phyloP scores from a whole-genome alignment of 2,113 vertebrate genomes.

The Petromus typicus region DNA sequence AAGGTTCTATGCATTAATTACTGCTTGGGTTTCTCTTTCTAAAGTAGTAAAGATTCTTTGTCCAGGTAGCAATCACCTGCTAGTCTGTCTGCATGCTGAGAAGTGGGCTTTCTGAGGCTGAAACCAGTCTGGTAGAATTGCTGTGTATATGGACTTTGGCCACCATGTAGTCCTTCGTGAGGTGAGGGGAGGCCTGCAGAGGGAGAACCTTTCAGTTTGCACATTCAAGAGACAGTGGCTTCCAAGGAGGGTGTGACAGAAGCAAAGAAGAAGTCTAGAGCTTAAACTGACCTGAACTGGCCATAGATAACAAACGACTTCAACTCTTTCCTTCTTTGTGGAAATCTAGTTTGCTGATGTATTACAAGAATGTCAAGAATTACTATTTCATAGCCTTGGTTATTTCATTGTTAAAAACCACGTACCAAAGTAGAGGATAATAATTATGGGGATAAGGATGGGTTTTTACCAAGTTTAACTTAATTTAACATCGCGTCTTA shows the following conservation, averaged over 20 bases:
- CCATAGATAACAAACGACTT: neutral
- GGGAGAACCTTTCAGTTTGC: neutral
- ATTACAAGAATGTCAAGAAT: constrained; percentile 49
- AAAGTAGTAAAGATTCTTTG: constrained; percentile 15
- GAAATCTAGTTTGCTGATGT: neutral
- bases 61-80: neutral
- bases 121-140: neutral
- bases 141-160: neutral
- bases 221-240: too few relatives aligned
- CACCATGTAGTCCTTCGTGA: neutral
- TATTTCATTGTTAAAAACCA: constrained; percentile 62
- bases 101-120: neutral
- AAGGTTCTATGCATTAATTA: neutral
- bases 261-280: neutral
- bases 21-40: neutral
- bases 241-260: neutral
- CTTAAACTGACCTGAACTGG: neutral
- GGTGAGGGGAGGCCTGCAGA: neutral
- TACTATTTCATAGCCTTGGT: neutral
- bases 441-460: constrained; percentile 9
- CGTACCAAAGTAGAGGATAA: neutral
- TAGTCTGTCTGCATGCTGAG: neutral
- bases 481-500: constrained; percentile 55
- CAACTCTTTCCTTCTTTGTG: neutral
- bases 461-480: constrained; percentile 67